Base-by-base conservation (phyloP, 2,797 vertebrate genomes). In the Crocodylus rhombifer region DNA sequence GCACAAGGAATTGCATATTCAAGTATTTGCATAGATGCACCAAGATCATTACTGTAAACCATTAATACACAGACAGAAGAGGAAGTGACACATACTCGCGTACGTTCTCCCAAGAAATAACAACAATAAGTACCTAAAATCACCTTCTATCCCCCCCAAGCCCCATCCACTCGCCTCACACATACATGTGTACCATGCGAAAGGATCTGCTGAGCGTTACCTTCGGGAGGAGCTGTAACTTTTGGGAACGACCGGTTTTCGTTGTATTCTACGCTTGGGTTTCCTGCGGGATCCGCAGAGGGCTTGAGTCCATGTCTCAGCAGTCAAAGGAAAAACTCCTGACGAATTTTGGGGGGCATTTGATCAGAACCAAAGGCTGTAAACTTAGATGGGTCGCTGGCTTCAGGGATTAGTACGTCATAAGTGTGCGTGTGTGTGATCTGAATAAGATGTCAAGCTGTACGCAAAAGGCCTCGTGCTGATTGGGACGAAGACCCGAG, bases 1-100 rank as follows among this genome's bases (percentile, higher is more conserved):
- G 98, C 98, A 98, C 98, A 95, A 96, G 88, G 92, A 97, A 95
- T 97, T 95, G 96, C 96, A 97, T 97, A 95, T 98, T 98, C 98
- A 98, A 98, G 98, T 97, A 98, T 98, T 99, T 99, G 98, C 99
- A 99, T 98, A 99, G 98, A 97, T 98, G 88, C 93, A 97, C 93
- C 97, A 95, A 96, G 91, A 97, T 80, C 69, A 91, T 95, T 96
- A 92, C 82, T 98, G 98, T 98, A 98, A 98, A 98, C 98, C 93
- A 96, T 97, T 96, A 95, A 93, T 71, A 96, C 33, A 67, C 85
- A 89, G 93, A 94, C 74, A 89, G 16, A n/a, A 94, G 84, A 97
- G 91, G 95, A 96, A 87, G 81, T 93, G 91, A 95, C 94, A 95
- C 84, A 78, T 84, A 82, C 90, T 91, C 58, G 55, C 90, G 4